phyloP scores from a whole-genome alignment of 2,888 invertebrate genomes.

The Sinelater perroti region DNA sequence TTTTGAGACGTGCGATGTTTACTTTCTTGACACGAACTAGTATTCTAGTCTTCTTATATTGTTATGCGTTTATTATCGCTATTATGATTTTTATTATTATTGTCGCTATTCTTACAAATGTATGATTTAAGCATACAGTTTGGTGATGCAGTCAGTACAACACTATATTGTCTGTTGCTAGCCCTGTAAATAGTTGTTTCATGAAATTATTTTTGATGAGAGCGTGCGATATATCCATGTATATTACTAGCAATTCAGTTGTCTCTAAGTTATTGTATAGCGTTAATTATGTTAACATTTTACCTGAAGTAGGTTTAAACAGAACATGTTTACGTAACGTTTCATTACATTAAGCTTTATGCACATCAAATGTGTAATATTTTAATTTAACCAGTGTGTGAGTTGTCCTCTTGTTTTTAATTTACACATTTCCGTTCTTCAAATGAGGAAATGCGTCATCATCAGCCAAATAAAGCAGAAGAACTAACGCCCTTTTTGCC shows the following conservation, averaged over 20 bases:
- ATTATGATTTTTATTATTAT: conserved; percentile 17
- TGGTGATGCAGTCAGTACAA: conserved; percentile 10
- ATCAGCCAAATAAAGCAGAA: neutral
- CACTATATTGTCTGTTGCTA: conserved; percentile 24
- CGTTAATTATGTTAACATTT: conserved; percentile 32
- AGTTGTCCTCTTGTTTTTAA: neutral
- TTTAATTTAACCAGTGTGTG: conserved; percentile 11
- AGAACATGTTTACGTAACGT: conserved; percentile 13
- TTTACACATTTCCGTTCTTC: neutral
- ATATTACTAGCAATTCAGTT: conserved; percentile 10
- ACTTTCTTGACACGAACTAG: conserved; percentile 28
- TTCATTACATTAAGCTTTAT: neutral
- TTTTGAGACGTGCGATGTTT: conserved; percentile 7
- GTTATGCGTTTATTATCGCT: conserved; percentile 23
- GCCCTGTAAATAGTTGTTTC: conserved; percentile 21
- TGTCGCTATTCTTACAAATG: no score
- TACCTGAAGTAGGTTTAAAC: conserved; percentile 28
- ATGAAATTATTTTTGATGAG: no score
- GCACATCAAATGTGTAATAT: conserved; percentile 9
- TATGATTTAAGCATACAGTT: conserved; percentile 7
- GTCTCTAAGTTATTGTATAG: conserved; percentile 33
- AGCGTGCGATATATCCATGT: conserved; percentile 16
- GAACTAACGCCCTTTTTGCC: no score
- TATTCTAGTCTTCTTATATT: conserved; percentile 35
- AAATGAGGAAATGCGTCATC: no score